These are phyloP conservation scores for Phasia obesa DNA, from an alignment of 2,888 invertebrate species.

Conservation along the genomic window DNA sequence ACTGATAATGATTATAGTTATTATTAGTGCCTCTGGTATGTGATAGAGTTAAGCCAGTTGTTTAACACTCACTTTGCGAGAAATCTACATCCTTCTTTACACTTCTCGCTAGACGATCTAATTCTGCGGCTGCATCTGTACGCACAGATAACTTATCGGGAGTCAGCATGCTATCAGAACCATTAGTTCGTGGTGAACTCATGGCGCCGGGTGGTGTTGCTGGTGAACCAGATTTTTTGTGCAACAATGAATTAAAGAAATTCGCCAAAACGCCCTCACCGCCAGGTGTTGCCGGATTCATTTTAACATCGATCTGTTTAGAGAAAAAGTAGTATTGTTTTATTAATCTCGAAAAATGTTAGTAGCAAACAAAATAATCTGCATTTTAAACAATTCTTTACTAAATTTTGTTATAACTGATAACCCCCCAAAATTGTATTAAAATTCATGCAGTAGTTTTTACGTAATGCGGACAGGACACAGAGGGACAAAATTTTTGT, in stretches of 20 bases:
- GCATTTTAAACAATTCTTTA: no score
- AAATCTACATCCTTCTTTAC: conserved; percentile 83
- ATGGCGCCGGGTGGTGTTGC: conserved; percentile 83
- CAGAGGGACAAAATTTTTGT: no score
- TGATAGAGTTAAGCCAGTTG: conserved; percentile 1
- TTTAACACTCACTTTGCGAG: conserved; percentile 82
- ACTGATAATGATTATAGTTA: conserved; percentile 41
- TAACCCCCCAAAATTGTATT: no score
- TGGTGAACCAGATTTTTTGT: conserved; percentile 93
- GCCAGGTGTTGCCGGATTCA: conserved; percentile 89
- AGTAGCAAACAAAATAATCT: no score
- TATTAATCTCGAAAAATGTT: neutral
- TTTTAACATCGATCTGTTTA: conserved; percentile 86
- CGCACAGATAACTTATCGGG: conserved; percentile 90
- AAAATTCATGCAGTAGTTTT: no score
- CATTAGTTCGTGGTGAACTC: conserved; percentile 81
- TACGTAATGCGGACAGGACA: no score
- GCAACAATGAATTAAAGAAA: conserved; percentile 98
- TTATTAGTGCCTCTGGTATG: conserved; percentile 47
- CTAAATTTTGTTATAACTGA: no score
- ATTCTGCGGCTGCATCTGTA: conserved; percentile 95
- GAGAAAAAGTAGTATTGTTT: neutral
- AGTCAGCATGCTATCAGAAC: conserved; percentile 80
- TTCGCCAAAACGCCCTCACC: conserved; percentile 97
- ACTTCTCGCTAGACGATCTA: conserved; percentile 92